phyloP scores from a whole-genome alignment of 2,797 vertebrate genomes.

The Lithobates pipiens region DNA sequence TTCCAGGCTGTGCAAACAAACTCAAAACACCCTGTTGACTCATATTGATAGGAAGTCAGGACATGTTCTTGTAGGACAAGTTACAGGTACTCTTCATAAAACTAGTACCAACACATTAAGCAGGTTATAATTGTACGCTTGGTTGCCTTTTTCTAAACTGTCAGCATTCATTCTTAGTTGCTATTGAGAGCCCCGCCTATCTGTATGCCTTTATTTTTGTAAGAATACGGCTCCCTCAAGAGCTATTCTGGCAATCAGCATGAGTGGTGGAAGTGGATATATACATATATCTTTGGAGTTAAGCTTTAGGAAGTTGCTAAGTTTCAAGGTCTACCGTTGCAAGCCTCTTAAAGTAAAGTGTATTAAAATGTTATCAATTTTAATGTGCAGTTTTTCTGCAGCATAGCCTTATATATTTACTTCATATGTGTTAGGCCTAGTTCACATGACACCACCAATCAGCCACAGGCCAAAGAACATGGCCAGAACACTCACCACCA shows the following conservation, averaged over 20 bases:
- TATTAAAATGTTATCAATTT: too few relatives aligned
- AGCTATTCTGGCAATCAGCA: neutral
- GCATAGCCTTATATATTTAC: too few relatives aligned
- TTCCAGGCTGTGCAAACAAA: conserved; percentile 20
- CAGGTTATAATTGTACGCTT: neutral
- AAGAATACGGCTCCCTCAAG: neutral
- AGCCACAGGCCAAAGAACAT: too few relatives aligned
- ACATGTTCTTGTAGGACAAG: conserved; percentile 12
- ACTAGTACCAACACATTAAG: neutral
- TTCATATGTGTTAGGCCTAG: too few relatives aligned
- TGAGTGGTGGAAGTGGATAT: too few relatives aligned
- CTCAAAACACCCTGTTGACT: conserved; percentile 39
- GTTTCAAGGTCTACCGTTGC: too few relatives aligned
- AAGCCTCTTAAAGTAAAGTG: too few relatives aligned
- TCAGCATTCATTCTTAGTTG: neutral
- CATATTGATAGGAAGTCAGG: neutral
- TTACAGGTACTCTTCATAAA: neutral
- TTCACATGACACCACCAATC: too few relatives aligned
- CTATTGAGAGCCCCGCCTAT: neutral
- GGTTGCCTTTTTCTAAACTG: neutral
- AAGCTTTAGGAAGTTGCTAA: too few relatives aligned
- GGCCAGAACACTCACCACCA: too few relatives aligned
- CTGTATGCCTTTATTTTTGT: neutral
- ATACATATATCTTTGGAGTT: too few relatives aligned
- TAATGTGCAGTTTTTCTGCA: too few relatives aligned